A percentile compares a stretch with the other conserved stretches of the same genome.
phyloP scores from a whole-genome alignment of 2,888 invertebrate species.

The Scaptomyza caliginosa region DNA sequence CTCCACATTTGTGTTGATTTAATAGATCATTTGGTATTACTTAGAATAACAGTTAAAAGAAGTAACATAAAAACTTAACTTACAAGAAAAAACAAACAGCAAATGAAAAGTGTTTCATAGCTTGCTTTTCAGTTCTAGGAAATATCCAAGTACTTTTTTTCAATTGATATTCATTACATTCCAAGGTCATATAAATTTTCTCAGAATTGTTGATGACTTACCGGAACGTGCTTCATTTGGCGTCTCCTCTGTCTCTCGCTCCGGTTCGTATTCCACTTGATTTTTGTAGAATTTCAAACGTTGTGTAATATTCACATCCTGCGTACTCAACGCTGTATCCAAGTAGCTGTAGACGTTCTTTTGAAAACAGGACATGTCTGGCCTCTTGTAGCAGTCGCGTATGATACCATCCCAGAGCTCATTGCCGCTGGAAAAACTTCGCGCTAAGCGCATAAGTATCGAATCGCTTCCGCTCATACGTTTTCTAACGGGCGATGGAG shows the following conservation, averaged over 20 bases:
- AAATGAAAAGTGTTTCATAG: too few species aligned
- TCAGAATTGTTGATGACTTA: slow-evolving; percentile 33
- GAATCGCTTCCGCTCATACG: slow-evolving; percentile 63
- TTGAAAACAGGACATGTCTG: slow-evolving; percentile 90
- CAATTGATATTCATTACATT: background rate
- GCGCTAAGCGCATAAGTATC: slow-evolving; percentile 70
- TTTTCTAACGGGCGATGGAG: background rate
- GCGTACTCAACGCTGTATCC: slow-evolving; percentile 87
- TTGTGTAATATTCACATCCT: slow-evolving; percentile 88
- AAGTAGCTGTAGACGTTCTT: slow-evolving; percentile 91
- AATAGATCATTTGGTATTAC: slow-evolving; percentile 2
- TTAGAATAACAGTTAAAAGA: background rate
- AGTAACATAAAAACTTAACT: background rate
- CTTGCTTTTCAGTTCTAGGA: background rate
- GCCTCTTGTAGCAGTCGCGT: slow-evolving; percentile 88
- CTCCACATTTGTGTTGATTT: background rate
- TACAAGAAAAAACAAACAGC: too few species aligned
- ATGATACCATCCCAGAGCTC: slow-evolving; percentile 90
- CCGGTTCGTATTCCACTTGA: slow-evolving; percentile 85
- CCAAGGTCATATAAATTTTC: background rate
- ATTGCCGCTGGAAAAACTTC: slow-evolving; percentile 85
- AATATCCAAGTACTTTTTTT: too few species aligned
- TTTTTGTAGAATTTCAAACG: slow-evolving; percentile 88
- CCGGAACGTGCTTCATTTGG: slow-evolving; percentile 52
- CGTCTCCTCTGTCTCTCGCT: slow-evolving; percentile 34